Base-by-base conservation (phyloP, 2,113 vertebrate species). In the Hylia prasina region DNA sequence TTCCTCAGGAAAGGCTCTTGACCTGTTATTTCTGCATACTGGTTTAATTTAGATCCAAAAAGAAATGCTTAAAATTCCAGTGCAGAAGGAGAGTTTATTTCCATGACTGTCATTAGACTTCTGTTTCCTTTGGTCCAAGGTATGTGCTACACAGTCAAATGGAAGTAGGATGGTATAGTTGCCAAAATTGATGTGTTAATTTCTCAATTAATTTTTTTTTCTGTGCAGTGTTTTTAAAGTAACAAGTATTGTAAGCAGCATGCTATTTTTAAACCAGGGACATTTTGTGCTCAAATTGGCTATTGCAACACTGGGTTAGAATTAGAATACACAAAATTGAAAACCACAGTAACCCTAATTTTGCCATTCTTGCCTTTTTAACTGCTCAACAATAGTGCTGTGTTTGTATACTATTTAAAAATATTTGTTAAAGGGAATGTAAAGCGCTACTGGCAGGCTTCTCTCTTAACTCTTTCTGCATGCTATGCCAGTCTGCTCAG, bases 271-370 rank as follows among this genome's bases (percentile, higher is more conserved):
- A 96, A 96, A 95, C 70, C 28, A 82, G 76, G 95, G 85, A 94
- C 89, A 95, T 96, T 94, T 94, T 95, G 95, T 94, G 77, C 96
- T 88, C 82, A 94, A 95, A 86, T 91, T 90, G 90, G 79, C 54
- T 90, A 19, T 94, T 96, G 85, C 93, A 96, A 83, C 64, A 83
- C 64, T 86, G 92, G 15, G 80, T 96, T 85, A 96, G 96, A 97
- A 91, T 94, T 96, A 90, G 90, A 96, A 94, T 93, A 86, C 79
- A 86, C 44, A 86, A 93, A 95, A 97, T 92, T 90, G 63, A 90
- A 94, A 96, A 93, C 95, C 96, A 95, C 94, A 96, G 82, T 92
- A 92, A 94, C 71, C 88, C 85, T 90, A 88, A 92, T 95, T 97
- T 96, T 97, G 68, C 76, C 93, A 90, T 95, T 96, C 76, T 86